Percentiles rank a stretch among this genome's conserved stretches.
Conservation (phyloP, 92 coral and sea anemone species). For the Porites divaricata region DNA sequence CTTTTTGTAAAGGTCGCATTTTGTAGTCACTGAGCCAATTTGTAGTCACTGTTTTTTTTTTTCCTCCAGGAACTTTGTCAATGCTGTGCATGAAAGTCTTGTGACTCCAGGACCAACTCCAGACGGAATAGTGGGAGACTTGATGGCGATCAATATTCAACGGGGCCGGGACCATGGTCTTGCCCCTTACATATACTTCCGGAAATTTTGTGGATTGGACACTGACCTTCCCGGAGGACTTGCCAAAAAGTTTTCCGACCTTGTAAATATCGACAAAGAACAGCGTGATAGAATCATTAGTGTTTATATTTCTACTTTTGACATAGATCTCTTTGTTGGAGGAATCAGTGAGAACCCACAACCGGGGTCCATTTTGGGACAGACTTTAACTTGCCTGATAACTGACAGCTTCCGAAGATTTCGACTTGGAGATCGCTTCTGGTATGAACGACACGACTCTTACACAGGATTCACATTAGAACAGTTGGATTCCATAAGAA, state of each 20-base stretch:
- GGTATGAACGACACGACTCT: conserved; percentile 41
- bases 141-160: conserved; percentile 59
- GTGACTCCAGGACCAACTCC: conserved; percentile 41
- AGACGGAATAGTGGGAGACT: conserved; percentile 23
- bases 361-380: conserved; percentile 8
- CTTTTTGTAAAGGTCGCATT: too few relatives aligned
- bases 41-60: not conserved
- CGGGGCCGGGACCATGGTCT: conserved; percentile 71
- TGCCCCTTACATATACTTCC: conserved; percentile 41
- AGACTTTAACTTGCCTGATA: conserved; percentile 31
- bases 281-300: not conserved
- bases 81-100: conserved; percentile 44
- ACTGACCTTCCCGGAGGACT: not conserved
- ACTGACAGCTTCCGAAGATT: not conserved
- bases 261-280: not conserved
- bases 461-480: conserved; percentile 6
- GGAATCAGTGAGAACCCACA: conserved; percentile 14
- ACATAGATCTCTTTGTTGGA: conserved; percentile 40
- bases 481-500: conserved; percentile 25
- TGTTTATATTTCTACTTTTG: not conserved
- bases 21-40: too few relatives aligned
- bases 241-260: conserved; percentile 10
- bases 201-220: conserved; percentile 12
- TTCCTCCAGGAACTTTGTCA: conserved; percentile 32
- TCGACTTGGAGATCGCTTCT: conserved; percentile 44